Percentiles rank a stretch among this genome's conserved stretches.
Conservation (phyloP, 2,113 vertebrate genomes). For the Semicossyphus pulcher region DNA sequence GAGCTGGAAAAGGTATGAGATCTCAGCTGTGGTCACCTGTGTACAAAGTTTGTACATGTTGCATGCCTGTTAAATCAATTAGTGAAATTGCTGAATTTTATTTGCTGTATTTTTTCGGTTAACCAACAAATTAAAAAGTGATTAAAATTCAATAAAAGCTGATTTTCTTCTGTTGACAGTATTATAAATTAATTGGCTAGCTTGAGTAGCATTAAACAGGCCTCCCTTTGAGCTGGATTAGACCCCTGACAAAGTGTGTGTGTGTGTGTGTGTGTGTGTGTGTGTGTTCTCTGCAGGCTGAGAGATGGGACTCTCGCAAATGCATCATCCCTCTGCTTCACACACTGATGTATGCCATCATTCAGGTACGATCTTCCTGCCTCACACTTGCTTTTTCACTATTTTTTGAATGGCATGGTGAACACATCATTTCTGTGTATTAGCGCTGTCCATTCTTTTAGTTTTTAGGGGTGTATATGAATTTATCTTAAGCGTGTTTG, state of each 20-base stretch:
- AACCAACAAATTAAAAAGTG: no score
- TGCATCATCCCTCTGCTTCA: slow-evolving; percentile 92
- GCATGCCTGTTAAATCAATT: no score
- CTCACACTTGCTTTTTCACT: neutral
- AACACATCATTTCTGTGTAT: neutral
- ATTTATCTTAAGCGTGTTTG: no score
- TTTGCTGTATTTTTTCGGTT: no score
- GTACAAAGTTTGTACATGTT: neutral
- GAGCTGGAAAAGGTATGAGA: slow-evolving; percentile 91
- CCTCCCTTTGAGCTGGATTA: neutral
- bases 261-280: slow-evolving; percentile 22
- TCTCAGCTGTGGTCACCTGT: neutral
- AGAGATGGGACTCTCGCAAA: slow-evolving; percentile 83
- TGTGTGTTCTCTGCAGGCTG: slow-evolving; percentile 83
- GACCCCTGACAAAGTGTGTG: neutral
- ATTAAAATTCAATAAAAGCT: no score
- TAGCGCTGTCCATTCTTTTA: no score
- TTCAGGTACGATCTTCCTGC: slow-evolving; percentile 81
- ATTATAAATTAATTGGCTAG: neutral
- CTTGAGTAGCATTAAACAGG: neutral
- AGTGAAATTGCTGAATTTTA: no score
- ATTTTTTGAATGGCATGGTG: no score
- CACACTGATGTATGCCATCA: slow-evolving; percentile 91
- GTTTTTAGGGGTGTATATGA: no score
- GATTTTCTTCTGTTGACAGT: no score